Evolutionary conservation across 1,140 invertebrate species (phyloP).

Genomic region (Branchinecta lindahli): DNA sequence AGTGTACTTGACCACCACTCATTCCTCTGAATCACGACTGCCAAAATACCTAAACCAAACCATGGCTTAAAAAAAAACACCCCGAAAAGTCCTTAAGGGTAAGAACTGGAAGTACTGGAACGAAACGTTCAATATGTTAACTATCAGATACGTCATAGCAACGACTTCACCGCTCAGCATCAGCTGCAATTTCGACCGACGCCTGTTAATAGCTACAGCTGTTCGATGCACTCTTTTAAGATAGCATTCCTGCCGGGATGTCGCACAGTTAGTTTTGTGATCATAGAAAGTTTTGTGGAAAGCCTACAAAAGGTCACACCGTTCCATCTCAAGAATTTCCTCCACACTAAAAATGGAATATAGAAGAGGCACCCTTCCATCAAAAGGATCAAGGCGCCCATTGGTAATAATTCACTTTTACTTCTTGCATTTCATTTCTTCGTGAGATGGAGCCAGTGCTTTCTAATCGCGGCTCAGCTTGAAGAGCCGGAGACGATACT

Average conservation of each 20-base stretch:
- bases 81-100: conserved; percentile 32
- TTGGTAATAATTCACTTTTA: conserved; percentile 38
- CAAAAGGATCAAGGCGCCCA: conserved; percentile 40
- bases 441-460: conserved; percentile 18
- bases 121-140: conserved; percentile 33
- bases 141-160: conserved; percentile 32
- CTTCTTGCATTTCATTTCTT: conserved; percentile 22
- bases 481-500: conserved; percentile 17
- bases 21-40: conserved; percentile 24
- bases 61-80: conserved; percentile 30
- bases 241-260: conserved; percentile 32
- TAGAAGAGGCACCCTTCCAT: conserved; percentile 40
- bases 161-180: conserved; percentile 32
- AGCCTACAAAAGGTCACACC: conserved; percentile 31
- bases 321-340: conserved; percentile 30
- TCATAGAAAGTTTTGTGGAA: conserved; percentile 30
- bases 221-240: conserved; percentile 31
- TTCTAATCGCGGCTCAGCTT: conserved; percentile 24
- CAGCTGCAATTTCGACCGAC: conserved; percentile 24
- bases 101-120: conserved; percentile 36
- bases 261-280: conserved; percentile 29
- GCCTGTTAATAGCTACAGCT: conserved; percentile 31
- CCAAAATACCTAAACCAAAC: conserved; percentile 29
- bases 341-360: conserved; percentile 40
- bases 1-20: conserved; percentile 32